Evolutionary conservation across 1,140 invertebrate species (phyloP).

Genomic region (Ceratitis capitata): DNA sequence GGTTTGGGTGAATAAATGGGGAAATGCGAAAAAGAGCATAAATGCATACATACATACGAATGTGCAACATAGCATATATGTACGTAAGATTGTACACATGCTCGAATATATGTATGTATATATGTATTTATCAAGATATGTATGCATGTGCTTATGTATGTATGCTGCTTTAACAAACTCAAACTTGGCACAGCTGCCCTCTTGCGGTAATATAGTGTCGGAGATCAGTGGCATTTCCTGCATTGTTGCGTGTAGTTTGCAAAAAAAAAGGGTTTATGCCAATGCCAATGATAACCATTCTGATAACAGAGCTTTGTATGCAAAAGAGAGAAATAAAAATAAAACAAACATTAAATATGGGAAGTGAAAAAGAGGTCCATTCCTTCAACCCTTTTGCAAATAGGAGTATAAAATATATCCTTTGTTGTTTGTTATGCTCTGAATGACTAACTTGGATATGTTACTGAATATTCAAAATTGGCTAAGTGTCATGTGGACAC

Average conservation of each 20-base stretch:
- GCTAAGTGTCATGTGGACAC: no score
- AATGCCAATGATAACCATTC: background rate
- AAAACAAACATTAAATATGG: background rate
- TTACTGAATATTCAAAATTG: no score
- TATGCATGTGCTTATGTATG: no score
- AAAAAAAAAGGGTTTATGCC: background rate
- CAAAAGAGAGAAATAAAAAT: background rate
- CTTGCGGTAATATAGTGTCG: background rate
- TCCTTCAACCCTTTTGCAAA: no score
- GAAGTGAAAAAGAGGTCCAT: background rate
- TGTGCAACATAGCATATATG: no score
- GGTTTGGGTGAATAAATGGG: background rate
- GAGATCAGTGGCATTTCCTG: constrained; percentile 31
- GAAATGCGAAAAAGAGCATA: background rate
- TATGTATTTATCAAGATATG: no score
- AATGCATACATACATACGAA: background rate
- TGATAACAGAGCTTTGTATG: background rate
- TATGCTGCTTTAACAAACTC: background rate
- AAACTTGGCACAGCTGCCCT: background rate
- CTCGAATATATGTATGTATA: no score
- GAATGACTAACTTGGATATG: no score
- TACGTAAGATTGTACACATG: no score
- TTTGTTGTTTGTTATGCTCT: no score
- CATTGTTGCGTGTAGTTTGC: background rate
- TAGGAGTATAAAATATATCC: no score